A percentile compares a stretch with the other conserved stretches of the same genome.
These are phyloP conservation scores for Ara ararauna DNA, from an alignment of 2,797 vertebrate species.

Conservation along the genomic window DNA sequence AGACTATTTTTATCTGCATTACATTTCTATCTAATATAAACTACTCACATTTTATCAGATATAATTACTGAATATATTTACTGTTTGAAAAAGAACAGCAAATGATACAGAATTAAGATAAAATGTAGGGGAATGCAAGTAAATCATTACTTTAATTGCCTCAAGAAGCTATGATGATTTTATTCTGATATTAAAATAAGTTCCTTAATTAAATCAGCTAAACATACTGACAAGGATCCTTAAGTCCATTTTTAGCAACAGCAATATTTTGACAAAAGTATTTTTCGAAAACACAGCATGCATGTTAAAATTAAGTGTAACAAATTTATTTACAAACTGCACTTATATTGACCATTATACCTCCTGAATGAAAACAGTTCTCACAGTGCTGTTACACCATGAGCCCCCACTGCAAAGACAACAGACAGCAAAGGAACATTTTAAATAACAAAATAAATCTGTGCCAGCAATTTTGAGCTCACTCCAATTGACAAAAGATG, in stretches of 20 bases:
- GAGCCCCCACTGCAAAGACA: conserved; percentile 18
- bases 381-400: neutral
- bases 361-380: conserved; percentile 48
- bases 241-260: conserved; percentile 38
- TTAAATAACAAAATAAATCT: conserved; percentile 57
- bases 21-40: conserved; percentile 51
- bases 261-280: conserved; percentile 41
- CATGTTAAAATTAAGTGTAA: conserved; percentile 8
- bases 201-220: conserved; percentile 67
- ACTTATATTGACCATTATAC: neutral
- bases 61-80: conserved; percentile 65
- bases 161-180: conserved; percentile 46
- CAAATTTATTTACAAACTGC: conserved; percentile 37
- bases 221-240: conserved; percentile 43
- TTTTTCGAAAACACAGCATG: conserved; percentile 4
- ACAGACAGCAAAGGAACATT: neutral
- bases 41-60: conserved; percentile 67
- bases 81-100: conserved; percentile 39
- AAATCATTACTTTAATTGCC: conserved; percentile 64
- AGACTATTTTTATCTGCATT: conserved; percentile 8
- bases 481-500: conserved; percentile 47
- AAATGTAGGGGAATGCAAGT: conserved; percentile 40
- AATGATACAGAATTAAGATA: conserved; percentile 49
- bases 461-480: conserved; percentile 15
- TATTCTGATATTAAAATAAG: conserved; percentile 65